Evolutionary conservation across 2,113 vertebrate genomes (phyloP), one percentile per base, ranked within the genome.

Genomic region (Apteryx owenii): DNA sequence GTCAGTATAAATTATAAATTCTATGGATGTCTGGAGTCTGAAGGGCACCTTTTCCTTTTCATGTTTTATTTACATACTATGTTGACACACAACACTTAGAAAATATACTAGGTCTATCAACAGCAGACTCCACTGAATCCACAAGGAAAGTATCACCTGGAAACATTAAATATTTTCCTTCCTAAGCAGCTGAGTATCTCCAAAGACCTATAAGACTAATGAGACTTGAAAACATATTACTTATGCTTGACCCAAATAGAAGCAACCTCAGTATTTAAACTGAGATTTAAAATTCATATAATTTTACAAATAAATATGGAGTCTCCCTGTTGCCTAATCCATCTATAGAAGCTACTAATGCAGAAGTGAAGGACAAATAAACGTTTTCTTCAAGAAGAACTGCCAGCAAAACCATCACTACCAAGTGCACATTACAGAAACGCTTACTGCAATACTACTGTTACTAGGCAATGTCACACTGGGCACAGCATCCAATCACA

Each of bases 1-100:
- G 84, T 73, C 81, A 93, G 88, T 95, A 87, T 89, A 89, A 91
- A 85, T 85, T 70, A 80, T 25, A 66, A 94, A 69, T 91, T 89
- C 60, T 72, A 56, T 31, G 51, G 46, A 14, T 86, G 38, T 21
- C 14, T 3, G 36, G 69, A 95, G n/a, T 79, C 68, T 90, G 94
- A 93, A 95, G 92, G 84, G 95, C 94, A 96, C n/a, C 38, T 77
- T 58, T 85, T 51, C 77, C 68, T 54, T 31, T 82, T 89, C 89
- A 50, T 82, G 46, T 72, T 95, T 92, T 91, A 95, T 97, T 96
- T 95, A 93, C 87, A 82, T 5, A 1, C 68, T 48, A 21, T 95
- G 73, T 89, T 95, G 92, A 96, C 89, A 93, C 92, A 73, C 21
- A 54, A 65, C 48, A 26, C 71, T 85, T 66, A 83, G 79, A 89